Percentiles rank a stretch among this genome's conserved stretches.
Evolutionary conservation across 2,797 vertebrate species (phyloP).

Genomic region (Poeciliopsis turneri): DNA sequence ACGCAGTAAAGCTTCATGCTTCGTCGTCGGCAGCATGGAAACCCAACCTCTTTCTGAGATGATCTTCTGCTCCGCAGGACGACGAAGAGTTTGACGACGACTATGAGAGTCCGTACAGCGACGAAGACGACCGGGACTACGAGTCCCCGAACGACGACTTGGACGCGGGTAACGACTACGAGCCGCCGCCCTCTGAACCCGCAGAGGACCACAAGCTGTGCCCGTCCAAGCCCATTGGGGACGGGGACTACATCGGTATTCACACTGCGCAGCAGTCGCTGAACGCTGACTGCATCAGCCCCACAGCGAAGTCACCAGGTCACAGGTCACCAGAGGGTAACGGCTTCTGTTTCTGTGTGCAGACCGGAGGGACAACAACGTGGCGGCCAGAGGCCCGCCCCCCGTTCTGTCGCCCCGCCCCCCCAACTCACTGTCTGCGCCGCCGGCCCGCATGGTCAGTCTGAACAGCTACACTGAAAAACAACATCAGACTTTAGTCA

Average conservation of each 20-base stretch:
- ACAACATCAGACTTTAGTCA: not conserved
- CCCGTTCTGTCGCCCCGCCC: constrained; percentile 56
- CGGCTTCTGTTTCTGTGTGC: constrained; percentile 23
- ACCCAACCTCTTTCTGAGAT: too few relatives aligned
- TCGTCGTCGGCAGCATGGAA: not conserved
- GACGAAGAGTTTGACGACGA: constrained; percentile 81
- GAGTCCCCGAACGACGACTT: constrained; percentile 86
- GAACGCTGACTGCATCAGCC: too few relatives aligned
- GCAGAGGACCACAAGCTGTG: constrained; percentile 82
- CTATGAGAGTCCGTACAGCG: constrained; percentile 87
- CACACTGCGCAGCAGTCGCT: fast-evolving
- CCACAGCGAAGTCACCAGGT: not conserved
- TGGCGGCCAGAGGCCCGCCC: constrained; percentile 22
- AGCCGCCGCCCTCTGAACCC: constrained; percentile 88
- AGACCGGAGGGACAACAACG: constrained; percentile 52
- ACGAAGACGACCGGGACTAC: constrained; percentile 82
- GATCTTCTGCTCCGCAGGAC: constrained; percentile 64
- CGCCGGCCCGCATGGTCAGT: constrained; percentile 36
- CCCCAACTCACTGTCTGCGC: not conserved
- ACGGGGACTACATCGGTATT: constrained; percentile 82
- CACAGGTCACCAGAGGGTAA: too few relatives aligned
- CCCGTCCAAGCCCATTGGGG: constrained; percentile 78
- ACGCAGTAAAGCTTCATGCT: not conserved
- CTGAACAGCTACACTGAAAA: not conserved
- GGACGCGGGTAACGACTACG: constrained; percentile 83